Conservation (phyloP, 2,888 invertebrate genomes). For the Lepidocyrtoides sp. region DNA sequence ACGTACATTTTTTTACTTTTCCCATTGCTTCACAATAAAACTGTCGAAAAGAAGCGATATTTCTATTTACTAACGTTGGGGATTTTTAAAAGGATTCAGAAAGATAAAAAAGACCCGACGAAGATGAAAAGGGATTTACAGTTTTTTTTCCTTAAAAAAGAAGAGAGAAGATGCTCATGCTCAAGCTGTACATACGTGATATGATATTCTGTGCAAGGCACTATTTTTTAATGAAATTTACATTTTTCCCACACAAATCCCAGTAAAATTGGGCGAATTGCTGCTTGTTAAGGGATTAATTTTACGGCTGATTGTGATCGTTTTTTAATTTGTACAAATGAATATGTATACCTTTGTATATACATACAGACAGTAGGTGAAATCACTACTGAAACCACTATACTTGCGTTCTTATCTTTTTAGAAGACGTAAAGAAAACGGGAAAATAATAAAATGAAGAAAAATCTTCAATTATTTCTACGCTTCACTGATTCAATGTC, state of each 20-base stretch:
- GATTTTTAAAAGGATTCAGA: slow-evolving; percentile 18
- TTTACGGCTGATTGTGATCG: slow-evolving; percentile 26
- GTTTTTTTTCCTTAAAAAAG: background rate
- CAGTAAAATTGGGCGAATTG: slow-evolving; percentile 11
- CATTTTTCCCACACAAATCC: slow-evolving; percentile 46
- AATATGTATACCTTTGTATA: background rate
- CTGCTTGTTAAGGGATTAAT: slow-evolving; percentile 31
- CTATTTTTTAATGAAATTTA: slow-evolving; percentile 44
- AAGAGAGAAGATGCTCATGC: background rate
- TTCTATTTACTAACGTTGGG: background rate
- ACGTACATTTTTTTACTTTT: background rate
- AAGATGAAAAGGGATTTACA: slow-evolving; percentile 38
- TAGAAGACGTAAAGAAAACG: background rate
- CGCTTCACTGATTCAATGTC: slow-evolving; percentile 61
- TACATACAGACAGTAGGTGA: background rate
- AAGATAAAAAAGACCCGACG: slow-evolving; percentile 11
- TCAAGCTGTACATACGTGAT: no score
- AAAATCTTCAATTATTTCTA: slow-evolving; percentile 69
- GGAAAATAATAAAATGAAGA: slow-evolving; percentile 30
- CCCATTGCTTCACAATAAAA: background rate
- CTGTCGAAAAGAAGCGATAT: background rate
- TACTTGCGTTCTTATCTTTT: background rate
- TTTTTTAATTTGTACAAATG: slow-evolving; percentile 36
- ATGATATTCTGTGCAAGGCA: background rate
- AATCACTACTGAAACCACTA: no score